A percentile compares a stretch with the other conserved stretches of the same genome.
Conservation (phyloP, 2,888 invertebrate genomes). For the Prosopocoilus inquinatus region DNA sequence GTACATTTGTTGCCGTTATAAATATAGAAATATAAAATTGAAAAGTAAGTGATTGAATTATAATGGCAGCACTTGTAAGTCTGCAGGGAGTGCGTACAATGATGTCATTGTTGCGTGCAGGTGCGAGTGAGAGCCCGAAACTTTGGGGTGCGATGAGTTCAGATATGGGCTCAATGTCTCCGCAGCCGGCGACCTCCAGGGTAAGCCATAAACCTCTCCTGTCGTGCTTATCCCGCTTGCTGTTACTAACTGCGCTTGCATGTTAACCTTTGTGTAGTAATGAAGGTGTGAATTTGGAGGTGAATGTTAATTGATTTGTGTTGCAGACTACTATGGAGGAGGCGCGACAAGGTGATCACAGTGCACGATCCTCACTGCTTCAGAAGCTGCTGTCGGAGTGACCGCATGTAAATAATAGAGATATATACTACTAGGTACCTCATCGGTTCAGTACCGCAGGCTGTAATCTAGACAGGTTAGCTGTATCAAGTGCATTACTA, state of each 20-base stretch:
- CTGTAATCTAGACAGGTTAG: slow-evolving; percentile 54
- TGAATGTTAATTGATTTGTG: slow-evolving; percentile 10
- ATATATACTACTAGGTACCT: slow-evolving; percentile 54
- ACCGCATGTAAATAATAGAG: slow-evolving; percentile 54
- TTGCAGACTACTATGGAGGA: slow-evolving; percentile 74
- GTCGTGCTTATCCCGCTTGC: slow-evolving; percentile 38
- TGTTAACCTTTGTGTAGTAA: slow-evolving; percentile 14
- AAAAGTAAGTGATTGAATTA: slow-evolving; percentile 11
- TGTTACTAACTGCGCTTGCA: slow-evolving; percentile 38
- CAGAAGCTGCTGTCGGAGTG: slow-evolving; percentile 85
- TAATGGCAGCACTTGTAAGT: slow-evolving; percentile 47
- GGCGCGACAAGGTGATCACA: slow-evolving; percentile 74
- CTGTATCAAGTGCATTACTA: slow-evolving; percentile 54
- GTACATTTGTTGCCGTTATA: slow-evolving; percentile 33
- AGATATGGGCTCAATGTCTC: slow-evolving; percentile 56
- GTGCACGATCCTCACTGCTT: slow-evolving; percentile 70
- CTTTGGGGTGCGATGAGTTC: slow-evolving; percentile 55
- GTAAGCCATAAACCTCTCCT: slow-evolving; percentile 52
- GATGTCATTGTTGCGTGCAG: slow-evolving; percentile 53
- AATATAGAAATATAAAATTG: not conserved
- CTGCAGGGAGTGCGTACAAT: slow-evolving; percentile 49
- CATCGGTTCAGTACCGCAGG: slow-evolving; percentile 51
- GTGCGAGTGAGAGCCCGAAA: slow-evolving; percentile 57
- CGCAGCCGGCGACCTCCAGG: slow-evolving; percentile 59
- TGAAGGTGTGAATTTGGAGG: not conserved